phyloP scores from a whole-genome alignment of 2,888 invertebrate species.

The Exephanes ischioxanthus region DNA sequence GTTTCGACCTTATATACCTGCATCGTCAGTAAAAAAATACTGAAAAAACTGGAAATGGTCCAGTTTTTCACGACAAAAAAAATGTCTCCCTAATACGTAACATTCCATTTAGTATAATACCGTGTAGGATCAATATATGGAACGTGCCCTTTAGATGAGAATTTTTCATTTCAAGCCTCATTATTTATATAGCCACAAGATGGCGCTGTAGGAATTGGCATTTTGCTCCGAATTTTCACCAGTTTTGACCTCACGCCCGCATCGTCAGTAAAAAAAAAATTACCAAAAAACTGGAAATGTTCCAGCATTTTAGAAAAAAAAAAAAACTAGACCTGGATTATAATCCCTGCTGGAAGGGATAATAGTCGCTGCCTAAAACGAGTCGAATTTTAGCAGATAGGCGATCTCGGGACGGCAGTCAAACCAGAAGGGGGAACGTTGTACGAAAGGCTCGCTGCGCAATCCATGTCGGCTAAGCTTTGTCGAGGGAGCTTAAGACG shows the following conservation, averaged over 20 bases:
- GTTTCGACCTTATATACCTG: no score
- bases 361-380: no score
- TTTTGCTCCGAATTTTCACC: no score
- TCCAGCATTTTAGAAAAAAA: no score
- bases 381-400: not conserved
- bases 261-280: no score
- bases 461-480: constrained; percentile 13
- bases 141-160: not conserved
- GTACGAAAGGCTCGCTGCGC: constrained; percentile 11
- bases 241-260: no score
- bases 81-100: not conserved
- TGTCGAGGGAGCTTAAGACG: constrained; percentile 50
- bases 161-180: not conserved
- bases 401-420: not conserved
- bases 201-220: no score
- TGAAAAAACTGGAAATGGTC: not conserved
- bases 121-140: no score
- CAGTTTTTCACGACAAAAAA: no score
- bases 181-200: not conserved
- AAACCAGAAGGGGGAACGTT: constrained; percentile 28
- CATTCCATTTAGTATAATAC: not conserved
- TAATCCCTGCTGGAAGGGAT: no score
- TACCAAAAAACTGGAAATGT: no score
- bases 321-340: no score
- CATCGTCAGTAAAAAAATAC: not conserved